Base-by-base conservation (phyloP, 2,797 vertebrate genomes). In the Peromyscus attwateri region DNA sequence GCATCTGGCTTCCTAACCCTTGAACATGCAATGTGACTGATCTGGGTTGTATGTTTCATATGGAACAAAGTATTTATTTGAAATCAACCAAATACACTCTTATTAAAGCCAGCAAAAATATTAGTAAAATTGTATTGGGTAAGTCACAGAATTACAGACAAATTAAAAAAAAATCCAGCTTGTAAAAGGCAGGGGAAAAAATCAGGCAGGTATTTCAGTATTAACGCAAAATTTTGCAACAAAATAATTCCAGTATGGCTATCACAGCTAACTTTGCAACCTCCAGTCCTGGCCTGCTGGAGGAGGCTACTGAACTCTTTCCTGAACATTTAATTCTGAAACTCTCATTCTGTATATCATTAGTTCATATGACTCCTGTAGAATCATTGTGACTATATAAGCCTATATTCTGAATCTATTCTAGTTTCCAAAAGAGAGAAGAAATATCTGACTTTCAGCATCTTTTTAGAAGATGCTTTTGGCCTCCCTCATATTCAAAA, bases 381-480 rank as follows among this genome's bases (percentile, higher is more conserved):
- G 6, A 81, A 27, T 0, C 79, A 8, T 4, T 7, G 0, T 46
- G 43, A 62, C 60, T 62, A 14, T 17, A 40, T 75, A 92, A 73
- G 19, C 12, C 19, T 70, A 21, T 29, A 13, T 75, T 57, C n/a
- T 31, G 21, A 1, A 3, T 90, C 14, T 91, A 82, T 21, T 17
- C 6, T 70, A 34, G 2, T 62, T 80, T 40, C 10, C 52, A 83
- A 90, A 16, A 94, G 31, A 17, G 1, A 91, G 37, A 85, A 40
- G 19, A 40, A 89, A 43, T 62, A 92, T n/a, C 60, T 91, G 19
- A 14, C 17, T 95, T 89, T 87, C 43, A 68, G 68, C 27, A 89
- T 83, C 77, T 64, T 52, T 37, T 37, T 64, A 27, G 29, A 82
- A 95, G 31, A 27, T 71, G 17, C 3, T 73, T 37, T 89, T 60